Evolutionary conservation across 2,888 invertebrate species (phyloP).

Genomic region (Hemithea aestivaria): DNA sequence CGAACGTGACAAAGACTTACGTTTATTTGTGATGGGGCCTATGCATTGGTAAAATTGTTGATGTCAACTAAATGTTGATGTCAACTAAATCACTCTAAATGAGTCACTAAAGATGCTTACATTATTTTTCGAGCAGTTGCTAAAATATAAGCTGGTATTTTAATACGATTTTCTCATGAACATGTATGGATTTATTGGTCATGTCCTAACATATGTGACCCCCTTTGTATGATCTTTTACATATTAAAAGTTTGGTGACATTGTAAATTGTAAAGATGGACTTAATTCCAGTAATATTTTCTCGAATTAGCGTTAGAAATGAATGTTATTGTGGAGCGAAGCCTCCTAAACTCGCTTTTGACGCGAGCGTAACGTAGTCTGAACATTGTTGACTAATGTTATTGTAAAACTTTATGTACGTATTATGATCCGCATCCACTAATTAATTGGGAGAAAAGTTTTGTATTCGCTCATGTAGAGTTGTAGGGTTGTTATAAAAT

Average conservation of each 20-base stretch:
- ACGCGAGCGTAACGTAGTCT: slow-evolving; percentile 42
- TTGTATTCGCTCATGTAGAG: slow-evolving; percentile 27
- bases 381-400: slow-evolving; percentile 40
- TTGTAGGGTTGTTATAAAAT: slow-evolving; percentile 12
- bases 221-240: too few relatives aligned
- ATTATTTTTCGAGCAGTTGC: too few relatives aligned
- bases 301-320: slow-evolving; percentile 36
- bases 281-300: slow-evolving; percentile 25
- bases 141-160: too few relatives aligned
- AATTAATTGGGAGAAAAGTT: slow-evolving; percentile 29
- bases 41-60: too few relatives aligned
- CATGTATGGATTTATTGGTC: too few relatives aligned
- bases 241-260: slow-evolving; percentile 7
- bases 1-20: too few relatives aligned
- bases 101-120: too few relatives aligned
- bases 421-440: slow-evolving; percentile 45
- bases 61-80: too few relatives aligned
- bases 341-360: slow-evolving; percentile 46
- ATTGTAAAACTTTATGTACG: slow-evolving; percentile 42
- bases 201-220: too few relatives aligned
- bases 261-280: slow-evolving; percentile 20
- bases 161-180: too few relatives aligned
- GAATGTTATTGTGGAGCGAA: slow-evolving; percentile 38
- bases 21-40: too few relatives aligned
- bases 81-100: too few relatives aligned